Conservation (phyloP, 1,140 invertebrate genomes). For the Magallana ariakensis region DNA sequence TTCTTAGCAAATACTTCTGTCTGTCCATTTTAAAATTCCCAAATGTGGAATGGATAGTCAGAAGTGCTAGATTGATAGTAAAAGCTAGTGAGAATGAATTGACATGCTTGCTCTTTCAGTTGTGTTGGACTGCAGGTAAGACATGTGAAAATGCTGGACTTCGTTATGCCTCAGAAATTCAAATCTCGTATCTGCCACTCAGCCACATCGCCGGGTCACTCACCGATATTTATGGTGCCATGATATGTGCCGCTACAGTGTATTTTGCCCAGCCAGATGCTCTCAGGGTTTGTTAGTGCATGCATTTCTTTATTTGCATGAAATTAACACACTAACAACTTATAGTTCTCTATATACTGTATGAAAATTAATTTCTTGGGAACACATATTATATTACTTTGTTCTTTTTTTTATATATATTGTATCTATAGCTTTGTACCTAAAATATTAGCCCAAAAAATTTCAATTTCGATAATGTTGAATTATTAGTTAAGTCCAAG, state of each 20-base stretch:
- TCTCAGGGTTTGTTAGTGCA: slow-evolving; percentile 83
- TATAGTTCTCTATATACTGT: not conserved
- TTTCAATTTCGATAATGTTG: too few relatives aligned
- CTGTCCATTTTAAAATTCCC: not conserved
- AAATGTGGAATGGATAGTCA: not conserved
- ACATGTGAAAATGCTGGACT: slow-evolving; percentile 51
- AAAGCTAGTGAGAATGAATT: not conserved
- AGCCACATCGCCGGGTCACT: slow-evolving; percentile 94
- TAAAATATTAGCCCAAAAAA: too few relatives aligned
- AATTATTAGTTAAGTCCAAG: too few relatives aligned
- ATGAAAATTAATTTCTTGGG: too few relatives aligned
- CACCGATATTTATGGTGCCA: slow-evolving; percentile 87
- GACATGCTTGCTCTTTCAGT: slow-evolving; percentile 52
- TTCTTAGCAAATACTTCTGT: not conserved
- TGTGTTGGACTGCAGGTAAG: slow-evolving; percentile 66
- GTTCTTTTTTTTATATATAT: too few relatives aligned
- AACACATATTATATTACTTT: too few relatives aligned
- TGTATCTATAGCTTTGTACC: too few relatives aligned
- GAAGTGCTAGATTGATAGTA: not conserved
- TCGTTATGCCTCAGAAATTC: slow-evolving; percentile 81
- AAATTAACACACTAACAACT: slow-evolving; percentile 14
- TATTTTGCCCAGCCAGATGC: slow-evolving; percentile 92
- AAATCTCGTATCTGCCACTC: slow-evolving; percentile 91
- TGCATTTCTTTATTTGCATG: not conserved
- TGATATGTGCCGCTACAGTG: slow-evolving; percentile 83